These are phyloP conservation scores for Phylloscopus trochilus DNA, from an alignment of 2,113 vertebrate species.

Conservation along the genomic window DNA sequence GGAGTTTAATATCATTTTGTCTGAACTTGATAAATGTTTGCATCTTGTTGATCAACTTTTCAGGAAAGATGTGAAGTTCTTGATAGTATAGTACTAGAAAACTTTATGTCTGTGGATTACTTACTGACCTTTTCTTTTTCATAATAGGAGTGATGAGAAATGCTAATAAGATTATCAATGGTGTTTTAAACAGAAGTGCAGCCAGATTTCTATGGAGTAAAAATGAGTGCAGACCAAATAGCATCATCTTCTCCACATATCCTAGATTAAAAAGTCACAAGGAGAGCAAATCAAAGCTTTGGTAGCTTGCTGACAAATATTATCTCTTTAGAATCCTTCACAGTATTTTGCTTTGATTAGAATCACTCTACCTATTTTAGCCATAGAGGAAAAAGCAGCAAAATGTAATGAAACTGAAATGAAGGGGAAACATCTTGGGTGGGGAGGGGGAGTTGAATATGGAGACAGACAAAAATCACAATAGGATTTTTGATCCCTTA, in stretches of 20 bases:
- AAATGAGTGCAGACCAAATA: conserved; percentile 12
- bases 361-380: neutral
- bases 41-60: neutral
- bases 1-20: neutral
- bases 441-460: neutral
- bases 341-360: conserved; percentile 4
- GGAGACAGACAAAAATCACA: neutral
- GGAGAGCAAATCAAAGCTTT: neutral
- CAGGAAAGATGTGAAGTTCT: neutral
- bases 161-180: neutral
- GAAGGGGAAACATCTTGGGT: neutral
- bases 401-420: conserved; percentile 3
- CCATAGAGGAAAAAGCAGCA: neutral
- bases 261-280: conserved; percentile 1
- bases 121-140: conserved; percentile 36
- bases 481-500: neutral
- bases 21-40: neutral
- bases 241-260: neutral
- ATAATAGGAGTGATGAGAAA: neutral
- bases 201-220: neutral
- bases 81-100: conserved; percentile 3
- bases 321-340: neutral
- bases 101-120: conserved; percentile 36
- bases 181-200: conserved; percentile 27
- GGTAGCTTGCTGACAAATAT: neutral